Conservation (phyloP, 2,797 vertebrate species). For the Hippoglossus hippoglossus region DNA sequence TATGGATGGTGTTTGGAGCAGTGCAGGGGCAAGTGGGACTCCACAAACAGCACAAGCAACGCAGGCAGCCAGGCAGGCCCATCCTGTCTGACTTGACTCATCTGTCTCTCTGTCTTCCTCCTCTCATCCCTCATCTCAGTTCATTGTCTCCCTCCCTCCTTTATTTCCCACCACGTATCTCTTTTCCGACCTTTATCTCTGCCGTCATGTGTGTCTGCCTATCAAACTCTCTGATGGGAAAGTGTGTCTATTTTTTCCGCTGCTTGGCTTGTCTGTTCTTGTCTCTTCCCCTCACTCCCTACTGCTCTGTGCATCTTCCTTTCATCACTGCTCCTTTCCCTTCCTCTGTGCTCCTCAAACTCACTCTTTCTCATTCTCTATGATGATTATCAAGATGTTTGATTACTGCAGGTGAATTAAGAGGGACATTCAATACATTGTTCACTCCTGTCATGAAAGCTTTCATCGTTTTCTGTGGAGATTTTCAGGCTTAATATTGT, state of each 20-base stretch:
- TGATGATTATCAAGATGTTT: constrained; percentile 21
- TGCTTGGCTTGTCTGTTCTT: not conserved
- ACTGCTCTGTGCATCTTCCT: not conserved
- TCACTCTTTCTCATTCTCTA: not conserved
- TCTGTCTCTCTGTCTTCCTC: constrained; percentile 25
- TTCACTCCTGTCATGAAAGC: constrained; percentile 4
- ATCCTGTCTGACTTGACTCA: constrained; percentile 27
- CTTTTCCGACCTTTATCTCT: not conserved
- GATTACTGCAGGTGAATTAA: constrained; percentile 15
- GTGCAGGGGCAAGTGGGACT: constrained; percentile 76
- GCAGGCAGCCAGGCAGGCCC: constrained; percentile 37
- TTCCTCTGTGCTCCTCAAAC: not conserved
- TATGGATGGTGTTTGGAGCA: constrained; percentile 81
- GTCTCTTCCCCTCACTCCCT: not conserved
- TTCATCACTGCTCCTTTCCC: not conserved
- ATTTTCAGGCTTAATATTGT: too few species aligned
- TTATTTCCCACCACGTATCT: not conserved
- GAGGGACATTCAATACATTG: constrained; percentile 7
- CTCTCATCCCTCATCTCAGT: constrained; percentile 4
- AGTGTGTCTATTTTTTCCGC: not conserved
- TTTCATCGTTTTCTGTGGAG: constrained; percentile 8
- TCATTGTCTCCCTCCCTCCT: not conserved
- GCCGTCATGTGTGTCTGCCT: not conserved
- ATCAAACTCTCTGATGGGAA: constrained; percentile 16
- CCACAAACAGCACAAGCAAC: constrained; percentile 68